Evolutionary conservation across 2,888 invertebrate genomes (phyloP), one percentile per base, ranked within the genome.

Genomic region (Clepsis dumicolana): DNA sequence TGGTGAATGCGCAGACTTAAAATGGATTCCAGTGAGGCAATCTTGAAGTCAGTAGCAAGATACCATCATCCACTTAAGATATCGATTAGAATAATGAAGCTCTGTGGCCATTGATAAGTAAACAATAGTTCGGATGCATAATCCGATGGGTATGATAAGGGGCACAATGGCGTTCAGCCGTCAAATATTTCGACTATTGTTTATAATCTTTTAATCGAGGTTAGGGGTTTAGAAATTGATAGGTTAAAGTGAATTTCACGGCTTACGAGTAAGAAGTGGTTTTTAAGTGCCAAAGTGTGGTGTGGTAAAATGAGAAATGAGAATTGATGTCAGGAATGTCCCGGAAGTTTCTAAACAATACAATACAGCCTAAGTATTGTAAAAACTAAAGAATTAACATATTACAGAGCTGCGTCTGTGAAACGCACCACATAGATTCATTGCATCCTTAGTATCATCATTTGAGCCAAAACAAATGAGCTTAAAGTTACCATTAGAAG

Each of bases 51-150:
- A 71, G 72, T 72, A 68, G 70, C 72, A 62, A 50, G 71, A 79
- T 78, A 69, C 61, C 73, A 77, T 76, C 77, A 54, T 71, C 72
- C 70, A 75, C 67, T 76, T 64, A 60, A 75, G 75, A 78, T 75
- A 74, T 71, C 56, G 66, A n/a, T 57, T 59, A 61, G 53, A 71
- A 24, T 68, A 73, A 74, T 72, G 70, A 76, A 71, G 67, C 69
- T 70, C 62, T 67, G 54, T 67, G 72, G 68, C 62, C 70, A 71
- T 77, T 72, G 70, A 71, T 76, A 64, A 59, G 59, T 41, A 63
- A 73, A 74, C 74, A 74, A 76, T 73, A 65, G 68, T 67, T 41
- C 61, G 56, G 72, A 70, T 71, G 72, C 65, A 70, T 76, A 74
- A 74, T 76, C 74, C 70, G 69, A 73, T 71, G 73, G 38, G 2